These are phyloP conservation scores for Hypsopygia costalis DNA, from an alignment of 2,888 invertebrate genomes.

Conservation along the genomic window DNA sequence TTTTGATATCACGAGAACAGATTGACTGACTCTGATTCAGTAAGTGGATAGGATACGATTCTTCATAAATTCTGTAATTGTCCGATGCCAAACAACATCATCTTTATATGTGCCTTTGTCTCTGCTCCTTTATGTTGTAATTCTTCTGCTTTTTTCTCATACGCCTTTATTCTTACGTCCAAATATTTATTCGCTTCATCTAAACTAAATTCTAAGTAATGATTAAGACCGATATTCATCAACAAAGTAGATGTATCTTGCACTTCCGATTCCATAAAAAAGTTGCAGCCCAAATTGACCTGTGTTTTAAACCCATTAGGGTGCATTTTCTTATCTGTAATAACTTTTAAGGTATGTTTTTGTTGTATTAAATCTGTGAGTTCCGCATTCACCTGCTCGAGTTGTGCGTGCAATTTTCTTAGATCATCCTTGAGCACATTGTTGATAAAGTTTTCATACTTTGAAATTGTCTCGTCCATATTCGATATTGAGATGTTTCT, in stretches of 20 bases:
- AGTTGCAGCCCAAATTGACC: constrained; percentile 91
- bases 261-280: constrained; percentile 89
- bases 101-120: constrained; percentile 89
- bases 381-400: constrained; percentile 83
- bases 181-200: constrained; percentile 87
- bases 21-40: too few relatives aligned
- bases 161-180: constrained; percentile 83
- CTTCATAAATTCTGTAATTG: constrained; percentile 80
- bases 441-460: constrained; percentile 88
- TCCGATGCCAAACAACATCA: constrained; percentile 85
- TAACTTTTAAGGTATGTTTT: constrained; percentile 84
- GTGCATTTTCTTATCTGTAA: constrained; percentile 76
- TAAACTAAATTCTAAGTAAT: constrained; percentile 86
- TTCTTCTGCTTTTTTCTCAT: constrained; percentile 82
- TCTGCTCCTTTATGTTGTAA: constrained; percentile 84
- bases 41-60: too few relatives aligned
- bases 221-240: constrained; percentile 87
- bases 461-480: constrained; percentile 41
- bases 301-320: constrained; percentile 67
- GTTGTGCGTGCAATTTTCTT: constrained; percentile 75
- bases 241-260: constrained; percentile 83
- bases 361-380: constrained; percentile 87
- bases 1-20: too few relatives aligned
- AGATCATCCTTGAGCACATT: constrained; percentile 88
- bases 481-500: constrained; percentile 37